phyloP scores from a whole-genome alignment of 1,140 invertebrate genomes.

The Andricus grossulariae region DNA sequence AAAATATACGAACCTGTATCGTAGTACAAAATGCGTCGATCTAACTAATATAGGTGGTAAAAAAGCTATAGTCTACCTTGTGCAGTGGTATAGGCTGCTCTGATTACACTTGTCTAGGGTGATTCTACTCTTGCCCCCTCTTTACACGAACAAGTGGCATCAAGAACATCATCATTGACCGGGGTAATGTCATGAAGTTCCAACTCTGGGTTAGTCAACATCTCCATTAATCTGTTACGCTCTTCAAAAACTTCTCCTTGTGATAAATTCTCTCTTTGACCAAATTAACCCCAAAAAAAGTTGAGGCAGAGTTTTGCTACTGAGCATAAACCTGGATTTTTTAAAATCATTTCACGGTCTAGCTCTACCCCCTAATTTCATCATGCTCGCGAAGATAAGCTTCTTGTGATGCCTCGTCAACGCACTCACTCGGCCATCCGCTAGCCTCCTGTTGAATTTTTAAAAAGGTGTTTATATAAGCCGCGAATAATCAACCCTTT shows the following conservation, averaged over 20 bases:
- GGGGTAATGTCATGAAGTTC: constrained; percentile 45
- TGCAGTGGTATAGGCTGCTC: constrained; percentile 66
- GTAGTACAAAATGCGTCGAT: constrained; percentile 62
- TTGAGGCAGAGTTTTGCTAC: constrained; percentile 66
- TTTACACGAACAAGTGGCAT: constrained; percentile 51
- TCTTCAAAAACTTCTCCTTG: constrained; percentile 56
- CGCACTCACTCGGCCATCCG: too few species aligned
- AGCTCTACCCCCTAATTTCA: constrained; percentile 38
- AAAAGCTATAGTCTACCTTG: constrained; percentile 67
- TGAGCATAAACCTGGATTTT: constrained; percentile 63
- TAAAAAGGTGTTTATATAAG: too few species aligned
- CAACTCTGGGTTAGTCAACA: constrained; percentile 54
- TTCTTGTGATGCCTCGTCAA: too few species aligned
- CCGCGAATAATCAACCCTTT: too few species aligned
- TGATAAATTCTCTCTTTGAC: constrained; percentile 51
- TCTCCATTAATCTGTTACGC: constrained; percentile 51
- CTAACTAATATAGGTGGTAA: constrained; percentile 59
- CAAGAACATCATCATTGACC: constrained; percentile 52
- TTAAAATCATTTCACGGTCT: constrained; percentile 58
- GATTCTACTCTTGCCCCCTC: constrained; percentile 39
- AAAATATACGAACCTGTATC: constrained; percentile 69
- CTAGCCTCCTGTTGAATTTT: too few species aligned
- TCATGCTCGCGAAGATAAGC: too few species aligned
- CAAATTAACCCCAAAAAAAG: constrained; percentile 66
- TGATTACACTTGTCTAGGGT: constrained; percentile 56